Evolutionary conservation across 2,797 vertebrate genomes (phyloP), one percentile per base, ranked within the genome.

Genomic region (Ciconia nigra): DNA sequence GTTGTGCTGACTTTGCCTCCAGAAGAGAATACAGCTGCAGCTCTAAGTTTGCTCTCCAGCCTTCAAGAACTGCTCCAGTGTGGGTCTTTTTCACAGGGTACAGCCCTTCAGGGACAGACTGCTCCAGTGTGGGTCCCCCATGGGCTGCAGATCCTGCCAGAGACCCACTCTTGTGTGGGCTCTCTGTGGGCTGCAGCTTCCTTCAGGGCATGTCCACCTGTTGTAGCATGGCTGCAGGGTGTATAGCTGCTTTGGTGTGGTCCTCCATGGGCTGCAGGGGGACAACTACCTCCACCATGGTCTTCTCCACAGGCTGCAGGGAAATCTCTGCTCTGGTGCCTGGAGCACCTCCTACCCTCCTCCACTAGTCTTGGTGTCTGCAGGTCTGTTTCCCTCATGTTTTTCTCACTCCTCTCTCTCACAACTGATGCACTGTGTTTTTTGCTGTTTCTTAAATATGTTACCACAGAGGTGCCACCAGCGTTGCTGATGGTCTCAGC

Each of bases 401-500:
- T n/a, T n/a, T 70, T 62, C 22, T 62, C 55, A 21, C 4, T 67
- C 25, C 29, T 41, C 11, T 41, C 49, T 72, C 26, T 42, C 58
- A 72, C 29, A 58, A 52, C 18, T 19, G 12, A 15, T 15, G 5
- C 1, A 2, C 15, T 0, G 1, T 42, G 7, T 5, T 37, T 77
- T 83, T 26, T 57, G 39, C 15, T 11, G 10, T 44, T 57, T 55
- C 35, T 57, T 63, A 63, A 51, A 70, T 42, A 33, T 1, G 4
- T 57, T 37, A 57, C 9, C 35, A 55, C 13, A 58, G 33, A 84
- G 44, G 13, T 2, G 4, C 12, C 24, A 58, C 24, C 44, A 39
- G 28, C 4, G 2, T 8, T 46, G 29, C 8, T 51, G n/a, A 31
- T 22, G 25, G 20, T 12, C 20, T 58, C 10, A 44, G 24, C 11